These are phyloP conservation scores for silkworm (Bombyx mori) DNA, from an alignment of 1,140 invertebrate genomes.

Conservation along the genomic window ASM3026992v2 NC_085112.1:6991001-6991500, in stretches of 20 bases:
- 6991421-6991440: conserved; percentile 67
- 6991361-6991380: conserved; percentile 70
- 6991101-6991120: conserved; percentile 42
- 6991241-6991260: conserved; percentile 67
- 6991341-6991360: conserved; percentile 69
- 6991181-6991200: conserved; percentile 41
- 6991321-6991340: conserved; percentile 56
- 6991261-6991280: conserved; percentile 69
- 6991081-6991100: conserved; percentile 65
- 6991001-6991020: conserved; percentile 25
- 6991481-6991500: conserved; percentile 23
- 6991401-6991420: conserved; percentile 67
- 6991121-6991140: conserved; percentile 72
- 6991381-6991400: conserved; percentile 52
- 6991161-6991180: conserved; percentile 53
- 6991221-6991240: conserved; percentile 72
- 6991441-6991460: conserved; percentile 72
- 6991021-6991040: conserved; percentile 44
- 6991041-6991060: conserved; percentile 66
- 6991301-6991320: conserved; percentile 54
- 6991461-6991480: conserved; percentile 59
- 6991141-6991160: conserved; percentile 55
- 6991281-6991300: conserved; percentile 68
- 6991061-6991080: conserved; percentile 62
- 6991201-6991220: conserved; percentile 66